Evolutionary conservation across 1,140 invertebrate species (phyloP).

Genomic region (Galleria mellonella): DNA sequence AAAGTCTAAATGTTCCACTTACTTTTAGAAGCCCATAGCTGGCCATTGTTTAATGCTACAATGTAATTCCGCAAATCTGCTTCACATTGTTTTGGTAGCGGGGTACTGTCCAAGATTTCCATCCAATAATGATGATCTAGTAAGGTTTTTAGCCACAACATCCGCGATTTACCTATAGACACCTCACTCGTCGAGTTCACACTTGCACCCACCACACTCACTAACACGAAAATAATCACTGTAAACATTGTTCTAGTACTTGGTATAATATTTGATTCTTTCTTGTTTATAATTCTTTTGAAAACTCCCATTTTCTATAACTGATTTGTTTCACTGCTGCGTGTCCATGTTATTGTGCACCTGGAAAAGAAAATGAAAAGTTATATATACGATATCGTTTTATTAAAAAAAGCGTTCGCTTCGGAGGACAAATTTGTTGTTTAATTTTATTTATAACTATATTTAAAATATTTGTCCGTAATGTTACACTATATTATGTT

Average conservation of each 20-base stretch:
- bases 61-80: slow-evolving; percentile 76
- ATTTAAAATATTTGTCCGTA: no score
- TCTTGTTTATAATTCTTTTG: no score
- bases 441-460: no score
- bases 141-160: slow-evolving; percentile 78
- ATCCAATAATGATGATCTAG: slow-evolving; percentile 81
- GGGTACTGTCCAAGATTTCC: slow-evolving; percentile 46
- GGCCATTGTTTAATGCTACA: slow-evolving; percentile 73
- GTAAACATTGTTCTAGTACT: slow-evolving; percentile 36
- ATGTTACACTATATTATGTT: no score
- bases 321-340: no score
- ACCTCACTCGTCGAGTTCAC: slow-evolving; percentile 34
- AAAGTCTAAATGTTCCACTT: no score
- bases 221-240: slow-evolving; percentile 46
- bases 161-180: slow-evolving; percentile 36
- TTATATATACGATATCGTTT: no score
- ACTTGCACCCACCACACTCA: slow-evolving; percentile 55
- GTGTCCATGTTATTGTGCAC: no score
- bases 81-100: slow-evolving; percentile 68
- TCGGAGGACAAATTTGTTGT: no score
- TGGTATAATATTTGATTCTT: not conserved
- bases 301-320: no score
- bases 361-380: no score
- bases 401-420: no score
- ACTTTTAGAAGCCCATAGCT: slow-evolving; percentile 83